These are phyloP conservation scores for Zaprionus gabonicus DNA, from an alignment of 1,140 invertebrate species.

Conservation along the genomic window DNA sequence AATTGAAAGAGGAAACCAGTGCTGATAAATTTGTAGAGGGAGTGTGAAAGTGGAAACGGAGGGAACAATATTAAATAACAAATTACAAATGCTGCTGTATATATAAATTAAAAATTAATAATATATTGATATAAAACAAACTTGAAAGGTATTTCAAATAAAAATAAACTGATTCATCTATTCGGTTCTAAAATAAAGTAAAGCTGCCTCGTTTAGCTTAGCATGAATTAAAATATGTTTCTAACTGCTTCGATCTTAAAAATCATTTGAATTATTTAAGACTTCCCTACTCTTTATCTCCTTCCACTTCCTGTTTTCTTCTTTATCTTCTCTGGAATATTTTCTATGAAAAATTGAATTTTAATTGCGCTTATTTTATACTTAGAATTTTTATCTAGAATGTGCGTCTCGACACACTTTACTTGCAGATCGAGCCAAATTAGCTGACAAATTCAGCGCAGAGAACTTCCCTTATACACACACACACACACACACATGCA, in stretches of 20 bases:
- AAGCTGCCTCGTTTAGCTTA: not conserved
- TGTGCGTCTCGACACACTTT: not conserved
- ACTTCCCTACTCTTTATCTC: not conserved
- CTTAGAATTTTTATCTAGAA: not conserved
- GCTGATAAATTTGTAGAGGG: not conserved
- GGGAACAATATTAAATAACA: too few relatives aligned
- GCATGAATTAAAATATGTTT: not conserved
- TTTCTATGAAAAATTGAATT: not conserved
- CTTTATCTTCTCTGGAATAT: not conserved
- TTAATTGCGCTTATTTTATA: not conserved
- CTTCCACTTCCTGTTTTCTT: not conserved
- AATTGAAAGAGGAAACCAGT: not conserved
- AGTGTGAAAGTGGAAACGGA: not conserved
- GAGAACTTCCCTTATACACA: slow-evolving; percentile 14
- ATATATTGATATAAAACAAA: too few relatives aligned
- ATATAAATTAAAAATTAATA: too few relatives aligned
- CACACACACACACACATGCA: slow-evolving; percentile 20
- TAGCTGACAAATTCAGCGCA: slow-evolving; percentile 53
- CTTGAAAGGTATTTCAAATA: too few relatives aligned
- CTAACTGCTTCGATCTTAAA: not conserved
- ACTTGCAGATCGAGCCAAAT: slow-evolving; percentile 35
- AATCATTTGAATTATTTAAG: not conserved
- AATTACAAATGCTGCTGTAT: too few relatives aligned
- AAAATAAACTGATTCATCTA: too few relatives aligned
- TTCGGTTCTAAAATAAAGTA: not conserved